Evolutionary conservation across 2,797 vertebrate species (phyloP), one percentile per base, ranked within the genome.

Genomic region (Lutjanus campechanus): DNA sequence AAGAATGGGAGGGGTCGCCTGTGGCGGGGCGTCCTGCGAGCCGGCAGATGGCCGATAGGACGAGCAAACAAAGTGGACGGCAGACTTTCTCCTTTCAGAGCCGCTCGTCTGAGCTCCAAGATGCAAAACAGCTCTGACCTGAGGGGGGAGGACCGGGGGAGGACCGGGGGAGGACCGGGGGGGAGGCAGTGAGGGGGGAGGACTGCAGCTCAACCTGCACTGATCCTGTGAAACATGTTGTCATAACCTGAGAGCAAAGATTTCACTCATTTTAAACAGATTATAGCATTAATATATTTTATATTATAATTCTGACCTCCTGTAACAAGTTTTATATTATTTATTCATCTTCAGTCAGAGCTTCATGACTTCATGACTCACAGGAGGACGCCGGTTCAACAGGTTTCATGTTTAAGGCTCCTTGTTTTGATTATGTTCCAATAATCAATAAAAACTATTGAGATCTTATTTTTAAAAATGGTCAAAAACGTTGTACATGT

Each of bases 1-100:
- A 76, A 85, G 85, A 92, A 92, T 87, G 79, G 36, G 46, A 53
- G 81, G 88, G 82, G 80, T 87, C 71, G 19, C 41, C 83, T 62
- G 58, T 85, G 91, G 84, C 22, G 56, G 84, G 81, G 75, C 29
- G 58, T 77, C 74, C 82, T 51, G 54, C 58, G 22, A 84, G 80
- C 73, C 51, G 81, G 91, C 94, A 95, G 94, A 95, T 95, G 94
- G 94, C 71, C 60, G 69, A 87, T 91, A 76, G 83, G 86, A 74
- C 43, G 8, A 72, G 47, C 49, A 74, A 70, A 93, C 88, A 92
- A 89, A 87, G 89, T 85, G 81, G 62, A 73, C 41, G 17, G 82
- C 68, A 82, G 81, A 84, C 79, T 79, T 85, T 85, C 41, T 73
- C 44, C 49, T 55, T 88, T 74, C 66, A 81, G 69, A 74, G 60